phyloP scores from a whole-genome alignment of 2,888 invertebrate species.

The Dioctria linearis region DNA sequence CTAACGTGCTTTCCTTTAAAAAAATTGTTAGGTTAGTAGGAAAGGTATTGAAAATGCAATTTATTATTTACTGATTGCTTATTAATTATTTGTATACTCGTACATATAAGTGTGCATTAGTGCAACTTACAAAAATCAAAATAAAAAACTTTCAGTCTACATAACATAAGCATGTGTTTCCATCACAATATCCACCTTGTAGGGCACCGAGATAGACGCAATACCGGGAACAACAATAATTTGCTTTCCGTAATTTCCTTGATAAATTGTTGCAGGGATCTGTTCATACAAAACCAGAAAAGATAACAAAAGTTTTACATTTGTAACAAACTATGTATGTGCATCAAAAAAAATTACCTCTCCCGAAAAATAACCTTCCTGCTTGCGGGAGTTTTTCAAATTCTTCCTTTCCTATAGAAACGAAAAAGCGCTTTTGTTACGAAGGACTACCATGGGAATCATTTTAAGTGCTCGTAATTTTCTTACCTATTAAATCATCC shows the following conservation, averaged over 20 bases:
- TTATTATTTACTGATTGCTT: too few species aligned
- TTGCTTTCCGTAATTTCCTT: not conserved
- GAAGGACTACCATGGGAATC: not conserved
- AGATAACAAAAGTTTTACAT: slow-evolving; percentile 33
- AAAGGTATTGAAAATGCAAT: too few species aligned
- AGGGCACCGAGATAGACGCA: slow-evolving; percentile 28
- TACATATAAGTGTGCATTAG: too few species aligned
- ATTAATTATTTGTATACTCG: too few species aligned
- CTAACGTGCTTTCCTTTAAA: too few species aligned
- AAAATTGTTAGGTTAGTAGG: too few species aligned
- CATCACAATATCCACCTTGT: slow-evolving; percentile 23
- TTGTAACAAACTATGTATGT: not conserved
- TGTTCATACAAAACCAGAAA: not conserved
- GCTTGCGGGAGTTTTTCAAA: slow-evolving; percentile 1
- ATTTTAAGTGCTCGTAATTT: slow-evolving; percentile 10
- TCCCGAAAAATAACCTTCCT: not conserved
- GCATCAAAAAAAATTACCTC: not conserved
- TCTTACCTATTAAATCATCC: slow-evolving; percentile 6
- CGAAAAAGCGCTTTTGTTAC: not conserved
- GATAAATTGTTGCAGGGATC: slow-evolving; percentile 22
- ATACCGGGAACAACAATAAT: slow-evolving; percentile 21
- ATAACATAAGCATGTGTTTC: slow-evolving; percentile 1
- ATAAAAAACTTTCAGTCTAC: not conserved
- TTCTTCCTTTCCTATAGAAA: not conserved
- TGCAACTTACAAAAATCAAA: too few species aligned